Conservation (phyloP, 2,797 vertebrate genomes). For the Vipera latastei region DNA sequence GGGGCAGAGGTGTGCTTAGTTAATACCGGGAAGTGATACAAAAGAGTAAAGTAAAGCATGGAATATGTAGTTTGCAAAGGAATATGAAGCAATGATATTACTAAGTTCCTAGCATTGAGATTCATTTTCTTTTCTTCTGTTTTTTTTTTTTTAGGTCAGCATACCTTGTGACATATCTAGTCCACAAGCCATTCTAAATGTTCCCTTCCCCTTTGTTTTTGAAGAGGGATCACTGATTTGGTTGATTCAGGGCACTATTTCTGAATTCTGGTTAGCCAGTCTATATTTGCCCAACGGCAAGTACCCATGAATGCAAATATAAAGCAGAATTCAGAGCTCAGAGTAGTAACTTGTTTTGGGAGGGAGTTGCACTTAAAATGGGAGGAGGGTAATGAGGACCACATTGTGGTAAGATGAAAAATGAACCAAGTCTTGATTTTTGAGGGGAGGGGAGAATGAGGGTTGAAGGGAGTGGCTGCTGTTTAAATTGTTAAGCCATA, state of each 20-base stretch:
- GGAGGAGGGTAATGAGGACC: background rate
- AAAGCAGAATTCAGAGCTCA: background rate
- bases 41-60: background rate
- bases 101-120: background rate
- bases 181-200: background rate
- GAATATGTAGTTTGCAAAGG: background rate
- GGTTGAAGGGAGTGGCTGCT: background rate
- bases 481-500: background rate
- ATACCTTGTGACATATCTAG: background rate
- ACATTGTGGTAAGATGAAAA: background rate
- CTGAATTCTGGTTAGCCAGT: background rate
- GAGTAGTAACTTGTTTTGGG: background rate
- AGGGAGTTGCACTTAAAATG: background rate
- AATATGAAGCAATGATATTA: background rate
- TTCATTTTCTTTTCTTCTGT: background rate
- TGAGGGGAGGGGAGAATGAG: background rate
- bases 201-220: background rate
- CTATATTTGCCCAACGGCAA: background rate
- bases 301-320: background rate
- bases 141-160: background rate
- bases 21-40: background rate
- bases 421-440: background rate
- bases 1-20: background rate
- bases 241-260: background rate
- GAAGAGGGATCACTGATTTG: background rate